Percentiles rank a stretch among this genome's conserved stretches.
Evolutionary conservation across 2,797 vertebrate genomes (phyloP).

Genomic region (Gymnocypris eckloni): DNA sequence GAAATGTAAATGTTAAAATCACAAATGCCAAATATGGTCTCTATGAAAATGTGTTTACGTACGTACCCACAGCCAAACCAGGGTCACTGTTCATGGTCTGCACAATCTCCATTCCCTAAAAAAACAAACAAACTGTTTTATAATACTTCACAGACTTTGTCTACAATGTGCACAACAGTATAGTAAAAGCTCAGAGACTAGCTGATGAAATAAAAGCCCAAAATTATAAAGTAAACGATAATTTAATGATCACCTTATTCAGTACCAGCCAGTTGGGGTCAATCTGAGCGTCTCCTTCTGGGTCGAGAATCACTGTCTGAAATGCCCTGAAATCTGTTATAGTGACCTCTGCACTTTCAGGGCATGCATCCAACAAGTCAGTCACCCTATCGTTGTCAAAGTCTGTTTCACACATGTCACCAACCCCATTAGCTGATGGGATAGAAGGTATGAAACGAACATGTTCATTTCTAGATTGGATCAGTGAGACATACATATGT

Average conservation of each 20-base stretch:
- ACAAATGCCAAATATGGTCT: background rate
- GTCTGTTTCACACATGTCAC: slow-evolving; percentile 90
- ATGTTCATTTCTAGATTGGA: background rate
- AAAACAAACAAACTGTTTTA: background rate
- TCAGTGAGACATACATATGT: background rate
- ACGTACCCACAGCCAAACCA: slow-evolving; percentile 91
- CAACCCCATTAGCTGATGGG: slow-evolving; percentile 84
- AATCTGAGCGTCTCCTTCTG: slow-evolving; percentile 93
- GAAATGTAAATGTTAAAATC: background rate
- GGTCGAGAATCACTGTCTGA: slow-evolving; percentile 93
- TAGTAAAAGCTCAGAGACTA: background rate
- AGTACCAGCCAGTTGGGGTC: slow-evolving; percentile 98
- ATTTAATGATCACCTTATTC: slow-evolving; percentile 83
- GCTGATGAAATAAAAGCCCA: background rate
- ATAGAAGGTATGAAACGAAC: slow-evolving; percentile 4
- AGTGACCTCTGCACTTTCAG: slow-evolving; percentile 93
- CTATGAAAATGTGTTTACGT: background rate
- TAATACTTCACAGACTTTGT: background rate
- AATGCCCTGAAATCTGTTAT: slow-evolving; percentile 94
- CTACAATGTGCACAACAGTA: background rate
- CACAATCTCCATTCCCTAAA: slow-evolving; percentile 95
- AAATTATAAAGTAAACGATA: background rate
- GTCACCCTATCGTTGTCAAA: slow-evolving; percentile 91
- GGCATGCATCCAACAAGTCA: slow-evolving; percentile 88
- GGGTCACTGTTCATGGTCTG: slow-evolving; percentile 99